Evolutionary conservation across 2,797 vertebrate genomes (phyloP).

Genomic region (Phataginus tricuspis): DNA sequence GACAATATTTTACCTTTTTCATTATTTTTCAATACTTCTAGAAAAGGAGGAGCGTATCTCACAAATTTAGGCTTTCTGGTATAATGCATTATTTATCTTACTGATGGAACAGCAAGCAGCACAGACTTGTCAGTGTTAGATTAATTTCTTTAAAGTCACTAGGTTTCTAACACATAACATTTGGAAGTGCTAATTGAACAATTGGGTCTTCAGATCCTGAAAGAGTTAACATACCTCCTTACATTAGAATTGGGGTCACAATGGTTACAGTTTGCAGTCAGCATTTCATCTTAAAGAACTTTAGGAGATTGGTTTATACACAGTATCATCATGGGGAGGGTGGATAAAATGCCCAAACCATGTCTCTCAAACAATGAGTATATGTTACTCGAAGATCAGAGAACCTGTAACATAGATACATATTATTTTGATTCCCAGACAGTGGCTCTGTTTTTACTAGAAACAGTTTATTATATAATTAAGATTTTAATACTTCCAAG

Average conservation of each 20-base stretch:
- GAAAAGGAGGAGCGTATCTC: background rate
- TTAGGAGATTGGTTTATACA: background rate
- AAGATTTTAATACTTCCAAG: background rate
- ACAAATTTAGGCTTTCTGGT: background rate
- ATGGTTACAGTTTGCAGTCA: constrained; percentile 4
- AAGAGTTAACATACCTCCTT: background rate
- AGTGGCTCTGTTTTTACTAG: constrained; percentile 27
- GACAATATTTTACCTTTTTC: background rate
- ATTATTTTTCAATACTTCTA: background rate
- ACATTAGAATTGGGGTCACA: background rate
- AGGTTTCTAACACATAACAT: background rate
- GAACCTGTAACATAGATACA: background rate
- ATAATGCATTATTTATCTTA: constrained; percentile 43
- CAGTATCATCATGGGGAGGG: background rate
- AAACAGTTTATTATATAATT: background rate
- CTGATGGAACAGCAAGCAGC: background rate
- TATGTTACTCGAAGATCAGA: background rate
- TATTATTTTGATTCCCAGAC: background rate
- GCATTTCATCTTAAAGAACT: constrained; percentile 6
- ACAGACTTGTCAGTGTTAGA: background rate
- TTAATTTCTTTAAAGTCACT: background rate
- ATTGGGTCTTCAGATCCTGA: background rate
- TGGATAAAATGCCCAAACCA: background rate
- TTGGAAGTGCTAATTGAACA: constrained; percentile 25
- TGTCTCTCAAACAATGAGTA: background rate